These are phyloP conservation scores for Gadus chalcogrammus DNA, from an alignment of 2,113 vertebrate genomes.

Conservation along the genomic window DNA sequence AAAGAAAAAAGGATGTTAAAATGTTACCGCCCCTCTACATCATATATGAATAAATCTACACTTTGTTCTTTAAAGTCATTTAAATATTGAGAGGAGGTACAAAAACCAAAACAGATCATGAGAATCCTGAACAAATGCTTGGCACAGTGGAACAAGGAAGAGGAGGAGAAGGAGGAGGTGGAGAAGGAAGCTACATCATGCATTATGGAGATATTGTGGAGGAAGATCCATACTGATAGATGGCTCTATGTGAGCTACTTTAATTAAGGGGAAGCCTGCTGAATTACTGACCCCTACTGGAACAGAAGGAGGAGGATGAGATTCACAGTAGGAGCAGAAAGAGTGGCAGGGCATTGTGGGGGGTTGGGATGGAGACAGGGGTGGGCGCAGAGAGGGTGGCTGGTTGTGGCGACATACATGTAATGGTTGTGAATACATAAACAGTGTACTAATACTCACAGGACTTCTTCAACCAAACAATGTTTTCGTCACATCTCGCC, in stretches of 20 bases:
- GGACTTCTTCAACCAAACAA: too few species aligned
- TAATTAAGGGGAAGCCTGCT: conserved; percentile 28
- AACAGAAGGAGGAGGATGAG: not conserved
- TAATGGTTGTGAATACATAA: conserved; percentile 31
- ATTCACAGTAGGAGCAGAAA: too few species aligned
- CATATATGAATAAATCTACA: too few species aligned
- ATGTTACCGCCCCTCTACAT: too few species aligned
- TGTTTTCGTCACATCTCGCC: too few species aligned
- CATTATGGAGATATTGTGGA: conserved; percentile 42
- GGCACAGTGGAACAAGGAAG: conserved; percentile 5
- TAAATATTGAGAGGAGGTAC: too few species aligned
- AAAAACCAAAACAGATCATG: too few species aligned
- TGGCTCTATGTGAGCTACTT: conserved; percentile 47
- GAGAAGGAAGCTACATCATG: conserved; percentile 45
- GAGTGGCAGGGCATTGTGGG: too few species aligned
- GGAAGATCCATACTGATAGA: conserved; percentile 49
- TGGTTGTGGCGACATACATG: conserved; percentile 16
- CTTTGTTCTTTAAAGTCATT: too few species aligned
- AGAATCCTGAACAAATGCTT: too few species aligned
- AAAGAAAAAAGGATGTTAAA: too few species aligned
- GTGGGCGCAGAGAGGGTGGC: not conserved
- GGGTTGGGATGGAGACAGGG: too few species aligned
- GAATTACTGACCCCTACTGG: conserved; percentile 10
- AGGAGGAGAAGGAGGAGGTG: conserved; percentile 19
- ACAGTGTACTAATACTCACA: not conserved